Conservation (phyloP, 2,888 invertebrate species). For the Microplitis manilae region DNA sequence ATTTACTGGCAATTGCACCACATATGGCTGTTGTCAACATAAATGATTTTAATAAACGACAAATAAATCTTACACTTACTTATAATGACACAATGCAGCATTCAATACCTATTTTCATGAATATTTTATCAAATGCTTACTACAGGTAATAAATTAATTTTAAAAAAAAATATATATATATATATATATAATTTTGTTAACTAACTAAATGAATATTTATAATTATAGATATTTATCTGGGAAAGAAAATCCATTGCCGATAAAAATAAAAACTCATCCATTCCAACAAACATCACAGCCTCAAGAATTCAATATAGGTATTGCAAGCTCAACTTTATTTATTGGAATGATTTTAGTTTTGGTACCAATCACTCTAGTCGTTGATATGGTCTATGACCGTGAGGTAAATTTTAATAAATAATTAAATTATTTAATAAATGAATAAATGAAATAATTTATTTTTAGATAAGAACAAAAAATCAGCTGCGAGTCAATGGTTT, state of each 20-base stretch:
- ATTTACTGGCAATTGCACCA: conserved; percentile 76
- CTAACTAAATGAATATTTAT: conserved; percentile 28
- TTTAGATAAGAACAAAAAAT: conserved; percentile 85
- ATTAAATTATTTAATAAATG: neutral
- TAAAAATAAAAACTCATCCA: conserved; percentile 79
- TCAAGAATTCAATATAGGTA: conserved; percentile 81
- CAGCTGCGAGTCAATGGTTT: conserved; percentile 87
- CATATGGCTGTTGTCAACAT: conserved; percentile 81
- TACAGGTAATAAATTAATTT: conserved; percentile 77
- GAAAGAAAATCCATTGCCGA: conserved; percentile 71
- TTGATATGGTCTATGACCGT: conserved; percentile 87
- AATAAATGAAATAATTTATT: neutral
- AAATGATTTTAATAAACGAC: conserved; percentile 72
- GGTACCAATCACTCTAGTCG: conserved; percentile 83
- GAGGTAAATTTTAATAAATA: conserved; percentile 75
- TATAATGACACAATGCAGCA: conserved; percentile 88
- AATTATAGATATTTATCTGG: conserved; percentile 70
- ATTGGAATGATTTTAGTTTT: conserved; percentile 87
- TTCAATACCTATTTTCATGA: conserved; percentile 83
- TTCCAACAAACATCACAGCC: conserved; percentile 83
- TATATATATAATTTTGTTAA: neutral
- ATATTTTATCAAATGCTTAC: conserved; percentile 81
- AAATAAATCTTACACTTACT: conserved; percentile 76
- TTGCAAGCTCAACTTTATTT: conserved; percentile 82
- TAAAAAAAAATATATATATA: too few species aligned